These are phyloP conservation scores for Episyrphus balteatus DNA, from an alignment of 1,140 invertebrate genomes.

Conservation along the genomic window DNA sequence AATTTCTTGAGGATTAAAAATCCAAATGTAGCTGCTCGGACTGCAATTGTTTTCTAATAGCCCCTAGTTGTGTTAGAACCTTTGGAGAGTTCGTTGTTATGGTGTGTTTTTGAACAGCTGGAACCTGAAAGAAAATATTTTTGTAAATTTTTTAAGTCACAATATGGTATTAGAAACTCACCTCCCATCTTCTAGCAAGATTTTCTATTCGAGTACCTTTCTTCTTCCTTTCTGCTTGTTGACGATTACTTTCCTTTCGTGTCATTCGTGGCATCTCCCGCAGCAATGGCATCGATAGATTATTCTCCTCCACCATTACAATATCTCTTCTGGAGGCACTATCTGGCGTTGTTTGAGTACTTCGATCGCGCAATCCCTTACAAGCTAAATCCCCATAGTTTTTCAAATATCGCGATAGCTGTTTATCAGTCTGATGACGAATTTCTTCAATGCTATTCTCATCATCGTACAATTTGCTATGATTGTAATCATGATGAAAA, in stretches of 20 bases:
- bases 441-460: slow-evolving; percentile 11
- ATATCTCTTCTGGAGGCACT: slow-evolving; percentile 18
- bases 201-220: slow-evolving; percentile 18
- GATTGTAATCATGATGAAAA: slow-evolving; percentile 21
- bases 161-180: slow-evolving; percentile 6
- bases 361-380: slow-evolving; percentile 17
- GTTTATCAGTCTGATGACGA: slow-evolving; percentile 22
- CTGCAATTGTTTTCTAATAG: slow-evolving; percentile 30
- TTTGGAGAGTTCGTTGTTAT: slow-evolving; percentile 23
- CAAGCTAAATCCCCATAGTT: slow-evolving; percentile 28
- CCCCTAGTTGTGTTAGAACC: slow-evolving; percentile 30
- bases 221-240: not conserved
- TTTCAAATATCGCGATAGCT: slow-evolving; percentile 23
- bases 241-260: slow-evolving; percentile 12
- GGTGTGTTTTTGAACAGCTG: slow-evolving; percentile 28
- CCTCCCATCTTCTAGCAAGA: slow-evolving; percentile 27
- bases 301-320: slow-evolving; percentile 22
- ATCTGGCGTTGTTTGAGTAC: slow-evolving; percentile 25
- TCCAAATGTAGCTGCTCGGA: slow-evolving; percentile 17
- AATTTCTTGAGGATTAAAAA: not conserved
- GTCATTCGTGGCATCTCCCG: slow-evolving; percentile 35
- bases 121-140: slow-evolving; percentile 13
- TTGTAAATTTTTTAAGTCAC: not conserved
- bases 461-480: not conserved
- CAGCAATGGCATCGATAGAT: slow-evolving; percentile 30